Evolutionary conservation across 2,113 vertebrate genomes (phyloP).

Genomic region (Paraplagusia blochii): DNA sequence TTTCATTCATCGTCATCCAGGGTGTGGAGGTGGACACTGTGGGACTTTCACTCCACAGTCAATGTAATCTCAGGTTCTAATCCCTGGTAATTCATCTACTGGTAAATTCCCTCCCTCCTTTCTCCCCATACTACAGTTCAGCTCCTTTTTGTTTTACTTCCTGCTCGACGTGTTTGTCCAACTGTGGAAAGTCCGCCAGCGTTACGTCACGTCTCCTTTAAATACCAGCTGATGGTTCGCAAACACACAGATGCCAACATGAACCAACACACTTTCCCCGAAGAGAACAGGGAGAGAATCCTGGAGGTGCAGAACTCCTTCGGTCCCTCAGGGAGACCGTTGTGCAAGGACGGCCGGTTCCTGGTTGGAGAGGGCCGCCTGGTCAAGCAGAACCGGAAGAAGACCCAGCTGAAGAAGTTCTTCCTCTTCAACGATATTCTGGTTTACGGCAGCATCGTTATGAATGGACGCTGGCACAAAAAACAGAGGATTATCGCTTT

Average conservation of each 20-base stretch:
- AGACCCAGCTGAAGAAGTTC: constrained; percentile 81
- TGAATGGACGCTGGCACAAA: constrained; percentile 80
- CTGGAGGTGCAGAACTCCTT: constrained; percentile 80
- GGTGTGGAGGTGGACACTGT: no score
- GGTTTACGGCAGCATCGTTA: constrained; percentile 84
- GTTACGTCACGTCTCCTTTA: no score
- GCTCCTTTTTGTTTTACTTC: background rate
- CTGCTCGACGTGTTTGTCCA: background rate
- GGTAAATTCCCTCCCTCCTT: background rate
- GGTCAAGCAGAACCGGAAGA: constrained; percentile 84
- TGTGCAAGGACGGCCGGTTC: constrained; percentile 75
- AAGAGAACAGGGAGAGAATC: constrained; percentile 29
- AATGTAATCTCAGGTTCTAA: no score
- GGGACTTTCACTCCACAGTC: no score
- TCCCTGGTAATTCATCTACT: no score
- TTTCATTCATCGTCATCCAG: no score
- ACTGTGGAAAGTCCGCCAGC: background rate
- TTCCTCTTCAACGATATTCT: constrained; percentile 91
- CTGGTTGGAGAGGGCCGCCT: constrained; percentile 87
- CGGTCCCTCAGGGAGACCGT: constrained; percentile 68
- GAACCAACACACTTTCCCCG: constrained; percentile 69
- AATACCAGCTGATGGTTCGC: no score
- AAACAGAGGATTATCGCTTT: constrained; percentile 83
- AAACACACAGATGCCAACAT: constrained; percentile 63
- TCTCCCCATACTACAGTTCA: background rate